Base-by-base conservation (phyloP, 2,113 vertebrate species). In the Ictalurus punctatus region DNA sequence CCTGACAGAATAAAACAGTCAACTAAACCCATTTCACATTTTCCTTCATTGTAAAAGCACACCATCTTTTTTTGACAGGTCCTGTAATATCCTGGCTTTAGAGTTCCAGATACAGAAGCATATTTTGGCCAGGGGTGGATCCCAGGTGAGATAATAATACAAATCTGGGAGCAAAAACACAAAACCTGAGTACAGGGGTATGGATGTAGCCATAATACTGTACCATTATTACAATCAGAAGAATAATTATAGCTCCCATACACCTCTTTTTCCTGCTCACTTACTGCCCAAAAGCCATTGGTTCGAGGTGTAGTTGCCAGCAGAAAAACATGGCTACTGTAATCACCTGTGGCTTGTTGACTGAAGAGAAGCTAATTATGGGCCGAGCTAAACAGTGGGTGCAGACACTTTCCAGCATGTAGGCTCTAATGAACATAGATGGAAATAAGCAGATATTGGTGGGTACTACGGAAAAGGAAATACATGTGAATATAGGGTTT, bases 61-160 rank as follows among this genome's bases (percentile, higher is more conserved):
- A 71, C 52, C 23, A 74, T 34, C 87, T 37, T 59, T 81, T 81
- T 44, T 19, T 21, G 25, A 23, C 69, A 17, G 37, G n/a, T 25
- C 27, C 48, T 56, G n/a, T 85, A 85, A 80, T 40, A 80, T 40
- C 59, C 30, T 44, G 23, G 30, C 17, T 34, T 83, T n/a, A 58
- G 13, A 88, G 37, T 2, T 83, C 59, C 48, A 73, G 83, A 63
- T 44, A 78, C 87, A 58, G 81, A 59, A 84, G 59, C 6, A 80
- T 82, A 85, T 52, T 86, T 65, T 69, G 61, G 30, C 83, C 56
- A 83, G 86, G 89, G 59, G 17, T 86, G 67, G 76, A 80, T 83
- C 89, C 83, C 67, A 34, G 87, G 91, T 52, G 89, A 91, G 89
- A 93, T 95, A 94, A 94, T 94, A 92, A 94, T 90, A 92, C 91